These are phyloP conservation scores for Myotis yumanensis DNA, from an alignment of 2,113 vertebrate species.

Conservation along the genomic window DNA sequence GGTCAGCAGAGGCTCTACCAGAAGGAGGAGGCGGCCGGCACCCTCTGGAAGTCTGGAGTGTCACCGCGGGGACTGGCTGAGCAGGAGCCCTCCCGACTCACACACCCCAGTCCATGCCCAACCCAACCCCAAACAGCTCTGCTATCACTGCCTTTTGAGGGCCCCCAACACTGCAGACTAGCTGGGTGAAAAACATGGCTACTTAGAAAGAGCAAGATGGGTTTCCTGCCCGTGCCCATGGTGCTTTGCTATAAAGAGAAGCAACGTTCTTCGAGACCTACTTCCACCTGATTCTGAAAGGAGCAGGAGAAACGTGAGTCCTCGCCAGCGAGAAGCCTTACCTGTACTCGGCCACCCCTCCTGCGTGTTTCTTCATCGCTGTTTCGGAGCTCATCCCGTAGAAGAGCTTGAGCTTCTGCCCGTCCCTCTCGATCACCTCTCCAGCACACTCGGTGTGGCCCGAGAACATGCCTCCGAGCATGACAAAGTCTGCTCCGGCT, in stretches of 20 bases:
- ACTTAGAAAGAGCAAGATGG: not conserved
- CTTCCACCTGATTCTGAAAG: not conserved
- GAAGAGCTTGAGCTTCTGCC: conserved; percentile 96
- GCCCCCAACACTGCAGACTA: not conserved
- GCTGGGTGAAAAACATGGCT: not conserved
- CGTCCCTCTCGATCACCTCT: conserved; percentile 94
- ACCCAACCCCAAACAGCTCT: not conserved
- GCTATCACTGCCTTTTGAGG: not conserved
- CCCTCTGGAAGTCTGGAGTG: not conserved
- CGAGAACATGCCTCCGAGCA: conserved; percentile 98
- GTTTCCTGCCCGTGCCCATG: not conserved
- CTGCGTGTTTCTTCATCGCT: conserved; percentile 97
- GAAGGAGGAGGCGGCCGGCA: not conserved
- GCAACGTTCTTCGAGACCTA: not conserved
- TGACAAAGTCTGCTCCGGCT: conserved; percentile 97
- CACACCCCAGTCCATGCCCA: not conserved
- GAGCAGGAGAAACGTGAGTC: not conserved
- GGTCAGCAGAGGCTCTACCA: not conserved
- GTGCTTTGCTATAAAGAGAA: not conserved
- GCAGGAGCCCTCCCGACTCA: not conserved
- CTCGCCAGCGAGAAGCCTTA: conserved; percentile 61
- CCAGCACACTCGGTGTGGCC: conserved; percentile 98
- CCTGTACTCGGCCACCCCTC: conserved; percentile 97
- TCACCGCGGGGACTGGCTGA: not conserved
- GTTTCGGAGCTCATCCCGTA: conserved; percentile 99